A percentile compares a stretch with the other conserved stretches of the same genome.
Conservation (phyloP, 2,113 vertebrate species). For the Cephalopholis sonnerati region DNA sequence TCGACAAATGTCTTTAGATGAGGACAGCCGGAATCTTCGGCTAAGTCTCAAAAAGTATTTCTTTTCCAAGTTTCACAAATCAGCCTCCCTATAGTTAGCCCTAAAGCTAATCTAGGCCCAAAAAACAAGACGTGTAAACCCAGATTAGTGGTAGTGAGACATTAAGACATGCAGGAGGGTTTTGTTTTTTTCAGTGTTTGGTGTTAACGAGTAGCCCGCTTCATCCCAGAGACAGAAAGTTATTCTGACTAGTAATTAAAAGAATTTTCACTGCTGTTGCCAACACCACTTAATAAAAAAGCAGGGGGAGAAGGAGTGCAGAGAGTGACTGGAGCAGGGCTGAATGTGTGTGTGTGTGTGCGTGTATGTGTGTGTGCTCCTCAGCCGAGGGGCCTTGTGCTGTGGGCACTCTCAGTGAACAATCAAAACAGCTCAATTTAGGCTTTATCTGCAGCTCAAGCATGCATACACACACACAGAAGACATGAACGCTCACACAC, state of each 20-base stretch:
- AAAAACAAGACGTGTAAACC: slow-evolving; percentile 62
- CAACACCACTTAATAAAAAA: slow-evolving; percentile 79
- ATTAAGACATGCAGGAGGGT: slow-evolving; percentile 49
- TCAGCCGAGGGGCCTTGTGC: slow-evolving; percentile 74
- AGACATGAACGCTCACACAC: slow-evolving; percentile 13
- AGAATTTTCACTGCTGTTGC: slow-evolving; percentile 80
- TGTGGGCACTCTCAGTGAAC: slow-evolving; percentile 77
- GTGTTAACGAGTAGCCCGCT: slow-evolving; percentile 74
- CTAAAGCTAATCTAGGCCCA: slow-evolving; percentile 44
- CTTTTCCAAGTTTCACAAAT: slow-evolving; percentile 41
- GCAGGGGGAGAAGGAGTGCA: slow-evolving; percentile 57
- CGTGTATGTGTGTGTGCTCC: slow-evolving; percentile 14
- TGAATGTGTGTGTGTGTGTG: slow-evolving; percentile 25
- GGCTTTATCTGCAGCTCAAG: slow-evolving; percentile 80
- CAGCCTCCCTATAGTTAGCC: slow-evolving; percentile 40
- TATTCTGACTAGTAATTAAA: slow-evolving; percentile 85
- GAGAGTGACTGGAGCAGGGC: slow-evolving; percentile 43
- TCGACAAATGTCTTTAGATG: not conserved
- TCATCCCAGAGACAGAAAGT: slow-evolving; percentile 78
- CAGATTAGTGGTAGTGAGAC: slow-evolving; percentile 64
- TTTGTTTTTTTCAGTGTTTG: slow-evolving; percentile 53
- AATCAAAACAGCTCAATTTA: slow-evolving; percentile 85
- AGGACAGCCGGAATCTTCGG: not conserved
- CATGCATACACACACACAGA: slow-evolving; percentile 42
- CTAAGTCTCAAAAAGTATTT: not conserved